Evolutionary conservation across 2,113 vertebrate genomes (phyloP).

Genomic region (Aptenodytes patagonicus): DNA sequence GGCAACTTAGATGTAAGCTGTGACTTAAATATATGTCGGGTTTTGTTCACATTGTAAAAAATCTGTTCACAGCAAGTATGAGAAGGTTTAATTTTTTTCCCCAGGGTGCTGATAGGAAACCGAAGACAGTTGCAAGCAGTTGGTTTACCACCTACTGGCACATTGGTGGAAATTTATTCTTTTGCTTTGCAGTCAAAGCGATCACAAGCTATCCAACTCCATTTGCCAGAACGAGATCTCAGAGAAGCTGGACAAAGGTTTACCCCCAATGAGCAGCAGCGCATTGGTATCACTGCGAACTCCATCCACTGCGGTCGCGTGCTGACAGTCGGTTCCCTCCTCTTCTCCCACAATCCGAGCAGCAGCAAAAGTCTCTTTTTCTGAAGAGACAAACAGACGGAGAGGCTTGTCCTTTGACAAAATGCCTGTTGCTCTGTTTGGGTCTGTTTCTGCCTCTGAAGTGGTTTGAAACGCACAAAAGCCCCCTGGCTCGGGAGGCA

Average conservation of each 20-base stretch:
- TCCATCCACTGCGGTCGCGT: accelerated
- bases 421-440: background rate
- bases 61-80: background rate
- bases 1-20: background rate
- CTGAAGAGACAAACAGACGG: background rate
- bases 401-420: background rate
- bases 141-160: background rate
- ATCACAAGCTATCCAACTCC: slow-evolving; percentile 63
- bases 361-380: background rate
- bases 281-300: slow-evolving; percentile 57
- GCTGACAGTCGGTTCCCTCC: background rate
- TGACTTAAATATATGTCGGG: background rate
- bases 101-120: background rate
- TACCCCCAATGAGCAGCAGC: slow-evolving; percentile 81
- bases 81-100: background rate
- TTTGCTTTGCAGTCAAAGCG: background rate
- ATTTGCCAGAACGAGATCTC: slow-evolving; percentile 80
- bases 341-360: background rate
- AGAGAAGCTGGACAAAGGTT: slow-evolving; percentile 61
- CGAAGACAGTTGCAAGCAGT: background rate
- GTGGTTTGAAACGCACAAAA: background rate
- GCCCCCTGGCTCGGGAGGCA: background rate
- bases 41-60: slow-evolving; percentile 20
- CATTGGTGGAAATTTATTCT: background rate
- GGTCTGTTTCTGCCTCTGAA: background rate